phyloP scores from a whole-genome alignment of 1,140 invertebrate species.

The Brachionus rubens region DNA sequence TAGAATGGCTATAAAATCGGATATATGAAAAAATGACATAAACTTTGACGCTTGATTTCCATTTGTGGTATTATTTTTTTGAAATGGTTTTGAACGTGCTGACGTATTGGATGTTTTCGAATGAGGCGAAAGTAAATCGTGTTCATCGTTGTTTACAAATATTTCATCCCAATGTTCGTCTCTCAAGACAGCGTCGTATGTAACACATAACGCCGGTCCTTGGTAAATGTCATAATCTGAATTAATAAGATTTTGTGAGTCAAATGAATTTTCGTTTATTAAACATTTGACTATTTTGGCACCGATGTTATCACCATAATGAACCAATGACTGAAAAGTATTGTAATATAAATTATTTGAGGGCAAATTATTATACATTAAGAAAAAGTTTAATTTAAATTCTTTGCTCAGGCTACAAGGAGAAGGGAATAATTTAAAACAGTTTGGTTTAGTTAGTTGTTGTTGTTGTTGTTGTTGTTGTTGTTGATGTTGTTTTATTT shows the following conservation, averaged over 20 bases:
- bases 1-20: slow-evolving; percentile 46
- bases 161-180: slow-evolving; percentile 47
- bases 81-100: background rate
- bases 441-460: too few species aligned
- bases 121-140: background rate
- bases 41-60: slow-evolving; percentile 35
- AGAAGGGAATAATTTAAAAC: too few species aligned
- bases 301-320: slow-evolving; percentile 42
- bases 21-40: slow-evolving; percentile 47
- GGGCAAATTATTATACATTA: slow-evolving; percentile 21
- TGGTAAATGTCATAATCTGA: slow-evolving; percentile 37
- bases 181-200: slow-evolving; percentile 33
- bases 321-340: slow-evolving; percentile 44
- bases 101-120: background rate
- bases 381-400: slow-evolving; percentile 34
- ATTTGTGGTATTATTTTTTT: background rate
- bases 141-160: slow-evolving; percentile 42
- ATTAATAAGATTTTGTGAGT: slow-evolving; percentile 3
- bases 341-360: slow-evolving; percentile 23
- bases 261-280: slow-evolving; percentile 43
- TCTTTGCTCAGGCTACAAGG: background rate
- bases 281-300: slow-evolving; percentile 44
- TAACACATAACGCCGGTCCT: slow-evolving; percentile 32
- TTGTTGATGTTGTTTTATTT: too few species aligned
- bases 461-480: too few species aligned